Conservation (phyloP, 2,888 invertebrate genomes). For the Blera fallax region DNA sequence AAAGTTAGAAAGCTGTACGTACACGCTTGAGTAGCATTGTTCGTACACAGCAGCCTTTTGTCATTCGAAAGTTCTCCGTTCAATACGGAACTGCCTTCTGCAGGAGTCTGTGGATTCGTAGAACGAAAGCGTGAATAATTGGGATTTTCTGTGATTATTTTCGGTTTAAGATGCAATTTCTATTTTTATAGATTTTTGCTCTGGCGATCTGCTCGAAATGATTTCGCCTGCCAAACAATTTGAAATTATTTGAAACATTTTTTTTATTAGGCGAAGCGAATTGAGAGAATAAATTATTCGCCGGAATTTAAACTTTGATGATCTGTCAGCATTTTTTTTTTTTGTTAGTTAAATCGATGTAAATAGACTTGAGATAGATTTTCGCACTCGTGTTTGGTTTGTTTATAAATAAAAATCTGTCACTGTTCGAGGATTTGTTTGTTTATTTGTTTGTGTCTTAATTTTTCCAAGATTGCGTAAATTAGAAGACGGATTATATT, state of each 20-base stretch:
- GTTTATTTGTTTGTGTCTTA: too few species aligned
- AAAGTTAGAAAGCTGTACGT: conserved; percentile 41
- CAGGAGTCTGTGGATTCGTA: neutral
- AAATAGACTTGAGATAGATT: neutral
- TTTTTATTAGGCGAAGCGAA: neutral
- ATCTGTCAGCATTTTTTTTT: neutral
- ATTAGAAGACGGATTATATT: too few species aligned
- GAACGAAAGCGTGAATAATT: neutral
- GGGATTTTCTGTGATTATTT: neutral
- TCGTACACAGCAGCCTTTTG: conserved; percentile 38
- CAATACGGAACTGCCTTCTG: neutral
- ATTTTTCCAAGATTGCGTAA: too few species aligned
- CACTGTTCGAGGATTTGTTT: neutral
- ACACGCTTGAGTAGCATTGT: conserved; percentile 54
- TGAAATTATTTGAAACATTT: conserved; percentile 8
- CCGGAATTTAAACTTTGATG: neutral
- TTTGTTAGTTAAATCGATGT: neutral
- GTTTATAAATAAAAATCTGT: neutral
- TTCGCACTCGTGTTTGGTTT: neutral
- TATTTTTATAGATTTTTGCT: conserved; percentile 16
- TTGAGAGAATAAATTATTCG: neutral
- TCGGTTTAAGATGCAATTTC: conserved; percentile 50
- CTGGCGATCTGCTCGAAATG: neutral
- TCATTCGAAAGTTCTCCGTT: conserved; percentile 18
- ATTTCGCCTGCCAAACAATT: neutral